A percentile compares a stretch with the other conserved stretches of the same genome.
These are phyloP conservation scores for Volucella zonaria DNA, from an alignment of 2,888 invertebrate species.

Conservation along the genomic window DNA sequence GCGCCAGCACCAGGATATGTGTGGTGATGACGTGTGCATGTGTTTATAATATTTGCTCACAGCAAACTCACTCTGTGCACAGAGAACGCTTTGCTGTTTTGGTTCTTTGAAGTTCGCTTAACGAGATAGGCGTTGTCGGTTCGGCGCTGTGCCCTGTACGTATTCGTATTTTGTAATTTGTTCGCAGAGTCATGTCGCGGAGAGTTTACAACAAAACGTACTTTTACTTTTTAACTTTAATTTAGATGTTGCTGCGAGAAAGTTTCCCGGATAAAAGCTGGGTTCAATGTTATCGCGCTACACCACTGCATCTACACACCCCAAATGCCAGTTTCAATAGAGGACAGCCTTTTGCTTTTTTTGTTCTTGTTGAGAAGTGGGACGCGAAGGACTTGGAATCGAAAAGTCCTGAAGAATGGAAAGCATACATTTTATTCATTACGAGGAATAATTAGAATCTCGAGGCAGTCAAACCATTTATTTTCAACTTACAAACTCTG, in stretches of 20 bases:
- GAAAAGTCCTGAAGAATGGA: constrained; percentile 39
- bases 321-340: background rate
- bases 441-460: constrained; percentile 62
- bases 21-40: constrained; percentile 69
- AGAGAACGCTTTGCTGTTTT: constrained; percentile 43
- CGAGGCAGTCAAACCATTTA: constrained; percentile 45
- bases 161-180: constrained; percentile 36
- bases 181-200: constrained; percentile 45
- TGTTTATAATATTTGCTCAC: constrained; percentile 64
- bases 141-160: too few species aligned
- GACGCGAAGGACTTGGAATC: constrained; percentile 13
- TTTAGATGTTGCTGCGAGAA: constrained; percentile 63
- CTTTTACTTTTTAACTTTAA: constrained; percentile 67
- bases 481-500: constrained; percentile 46
- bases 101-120: constrained; percentile 62
- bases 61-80: constrained; percentile 56
- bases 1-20: constrained; percentile 42
- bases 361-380: background rate
- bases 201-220: constrained; percentile 48
- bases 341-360: background rate
- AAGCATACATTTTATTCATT: constrained; percentile 53
- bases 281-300: constrained; percentile 37
- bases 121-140: constrained; percentile 55
- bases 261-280: constrained; percentile 47
- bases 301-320: constrained; percentile 2